Base-by-base conservation (phyloP, 2,113 vertebrate genomes). In the Lathamus discolor region DNA sequence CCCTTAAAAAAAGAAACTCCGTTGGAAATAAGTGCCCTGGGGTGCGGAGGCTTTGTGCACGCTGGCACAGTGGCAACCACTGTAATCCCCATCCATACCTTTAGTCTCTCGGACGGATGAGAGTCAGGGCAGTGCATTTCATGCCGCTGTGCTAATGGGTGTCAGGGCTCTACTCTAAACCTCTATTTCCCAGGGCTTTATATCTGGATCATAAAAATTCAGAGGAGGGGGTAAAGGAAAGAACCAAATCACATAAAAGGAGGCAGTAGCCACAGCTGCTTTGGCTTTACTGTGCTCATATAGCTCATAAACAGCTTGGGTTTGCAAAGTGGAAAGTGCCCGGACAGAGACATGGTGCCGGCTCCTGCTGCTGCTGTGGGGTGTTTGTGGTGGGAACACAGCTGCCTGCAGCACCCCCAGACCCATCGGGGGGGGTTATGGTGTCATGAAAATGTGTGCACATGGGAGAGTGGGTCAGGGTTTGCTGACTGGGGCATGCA, bases 301-400 rank as follows among this genome's bases (percentile, higher is more conserved):
- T 10, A 95, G 83, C 94, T 77, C 93, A 62, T 88, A 80, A 95
- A 91, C 86, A 92, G 41, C 77, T 81, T 5, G 39, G 54, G 31
- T 48, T 80, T 69, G 86, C 44, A 25, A 62, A 66, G 67, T 0
- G 20, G 31, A 46, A 64, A 29, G 61, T 1, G 5, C 8, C 15
- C 3, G 19, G 29, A 62, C 49, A 41, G 44, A 2, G 3, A n/a
- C 9, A 1, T 1, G 2, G 16, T 12, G 49, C 51, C 1, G 3
- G 37, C 57, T 86, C 35, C 82, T 46, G 66, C 49, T 3, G 12
- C 59, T 51, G 74, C 85, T 61, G 2, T 0, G 10, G 83, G 80
- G 22, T 44, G 51, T 59, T 78, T 29, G 51, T 4, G 29, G 63
- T 2, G 7, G 90, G 64, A 67, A 39, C n/a, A 37, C 2, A 0